These are phyloP conservation scores for Neogale vison DNA, from an alignment of 2,113 vertebrate species.

Conservation along the genomic window DNA sequence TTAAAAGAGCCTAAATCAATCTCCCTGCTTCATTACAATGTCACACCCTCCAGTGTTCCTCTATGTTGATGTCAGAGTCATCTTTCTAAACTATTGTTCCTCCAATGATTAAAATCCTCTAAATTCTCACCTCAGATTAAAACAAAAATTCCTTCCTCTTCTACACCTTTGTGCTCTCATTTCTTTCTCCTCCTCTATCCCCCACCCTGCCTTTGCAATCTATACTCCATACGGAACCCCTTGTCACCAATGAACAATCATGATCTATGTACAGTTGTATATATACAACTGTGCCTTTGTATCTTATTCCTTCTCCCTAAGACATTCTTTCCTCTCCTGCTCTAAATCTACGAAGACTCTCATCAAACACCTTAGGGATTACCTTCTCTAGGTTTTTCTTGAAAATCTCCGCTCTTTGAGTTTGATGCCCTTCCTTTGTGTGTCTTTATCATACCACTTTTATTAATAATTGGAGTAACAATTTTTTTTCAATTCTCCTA, in stretches of 20 bases:
- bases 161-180: not conserved
- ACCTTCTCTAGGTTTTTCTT: not conserved
- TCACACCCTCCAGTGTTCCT: not conserved
- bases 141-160: not conserved
- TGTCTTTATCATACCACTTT: not conserved
- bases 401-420: not conserved
- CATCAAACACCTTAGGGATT: not conserved
- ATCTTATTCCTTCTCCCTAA: not conserved
- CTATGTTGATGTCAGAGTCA: not conserved
- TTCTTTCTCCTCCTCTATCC: not conserved
- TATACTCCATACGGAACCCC: not conserved
- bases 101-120: constrained; percentile 6
- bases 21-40: constrained; percentile 13
- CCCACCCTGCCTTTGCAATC: not conserved
- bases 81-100: not conserved
- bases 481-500: not conserved
- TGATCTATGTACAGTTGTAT: not conserved
- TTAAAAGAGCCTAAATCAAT: not conserved
- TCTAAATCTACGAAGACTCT: not conserved
- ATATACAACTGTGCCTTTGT: not conserved
- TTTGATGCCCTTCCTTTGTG: not conserved
- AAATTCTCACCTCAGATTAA: not conserved
- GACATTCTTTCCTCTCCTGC: not conserved
- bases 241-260: not conserved
- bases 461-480: not conserved